Conservation (phyloP, 2,888 invertebrate genomes). For the Bembecia ichneumoniformis region DNA sequence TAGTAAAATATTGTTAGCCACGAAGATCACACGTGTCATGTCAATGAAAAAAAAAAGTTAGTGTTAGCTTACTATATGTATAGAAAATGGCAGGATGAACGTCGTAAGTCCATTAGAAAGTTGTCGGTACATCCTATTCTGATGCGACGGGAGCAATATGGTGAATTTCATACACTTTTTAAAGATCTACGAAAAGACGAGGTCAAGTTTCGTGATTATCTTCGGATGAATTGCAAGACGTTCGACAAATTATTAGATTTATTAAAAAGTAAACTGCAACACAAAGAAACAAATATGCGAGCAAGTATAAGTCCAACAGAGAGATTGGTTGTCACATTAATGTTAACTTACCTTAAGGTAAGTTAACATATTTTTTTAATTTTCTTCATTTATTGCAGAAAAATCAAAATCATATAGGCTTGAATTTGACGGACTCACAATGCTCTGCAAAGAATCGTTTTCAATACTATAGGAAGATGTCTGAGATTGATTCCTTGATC, state of each 20-base stretch:
- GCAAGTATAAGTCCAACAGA: not conserved
- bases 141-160: slow-evolving; percentile 20
- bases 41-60: slow-evolving; percentile 9
- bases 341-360: too few species aligned
- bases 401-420: not conserved
- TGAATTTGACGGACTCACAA: not conserved
- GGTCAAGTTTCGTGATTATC: slow-evolving; percentile 16
- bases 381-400: not conserved
- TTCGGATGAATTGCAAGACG: slow-evolving; percentile 16
- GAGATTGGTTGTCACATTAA: slow-evolving; percentile 2
- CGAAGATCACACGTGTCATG: slow-evolving; percentile 12
- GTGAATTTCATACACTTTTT: slow-evolving; percentile 15
- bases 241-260: slow-evolving; percentile 14
- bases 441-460: not conserved
- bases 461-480: not conserved
- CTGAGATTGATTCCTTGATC: not conserved
- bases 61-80: slow-evolving; percentile 1
- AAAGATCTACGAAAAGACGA: slow-evolving; percentile 18
- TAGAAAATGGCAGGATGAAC: not conserved
- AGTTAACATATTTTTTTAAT: slow-evolving; percentile 1
- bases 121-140: slow-evolving; percentile 15
- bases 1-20: slow-evolving; percentile 11
- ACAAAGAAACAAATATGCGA: slow-evolving; percentile 2
- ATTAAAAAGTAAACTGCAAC: slow-evolving; percentile 1
- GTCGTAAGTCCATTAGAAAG: slow-evolving; percentile 6